phyloP scores from a whole-genome alignment of 2,113 vertebrate species.

The Alexandromys fortis region DNA sequence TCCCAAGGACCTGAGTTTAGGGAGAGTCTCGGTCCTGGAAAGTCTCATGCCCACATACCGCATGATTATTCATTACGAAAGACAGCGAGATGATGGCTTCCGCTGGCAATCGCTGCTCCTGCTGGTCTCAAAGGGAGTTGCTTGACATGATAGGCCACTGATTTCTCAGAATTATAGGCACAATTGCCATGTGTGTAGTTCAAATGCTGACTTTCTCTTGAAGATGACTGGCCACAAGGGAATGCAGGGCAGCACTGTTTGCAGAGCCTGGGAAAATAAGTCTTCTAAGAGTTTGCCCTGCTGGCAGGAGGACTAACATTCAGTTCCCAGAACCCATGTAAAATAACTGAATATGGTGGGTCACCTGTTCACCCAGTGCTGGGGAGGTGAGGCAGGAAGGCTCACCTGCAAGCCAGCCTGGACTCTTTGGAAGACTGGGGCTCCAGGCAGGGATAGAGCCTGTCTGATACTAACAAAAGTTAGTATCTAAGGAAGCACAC shows the following conservation, averaged over 20 bases:
- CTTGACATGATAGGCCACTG: not conserved
- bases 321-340: no score
- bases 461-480: not conserved
- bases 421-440: not conserved
- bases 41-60: not conserved
- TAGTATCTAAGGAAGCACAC: not conserved
- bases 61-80: not conserved
- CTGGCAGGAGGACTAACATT: no score
- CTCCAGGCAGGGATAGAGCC: not conserved
- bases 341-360: not conserved
- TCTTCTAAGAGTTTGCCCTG: not conserved
- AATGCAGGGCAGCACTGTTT: not conserved
- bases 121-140: constrained; percentile 10
- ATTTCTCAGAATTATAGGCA: not conserved
- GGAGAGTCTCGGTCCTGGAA: not conserved
- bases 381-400: not conserved
- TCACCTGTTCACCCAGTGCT: not conserved
- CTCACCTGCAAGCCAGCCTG: not conserved
- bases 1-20: accelerated
- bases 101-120: not conserved
- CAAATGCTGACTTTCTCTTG: not conserved
- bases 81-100: constrained; percentile 14
- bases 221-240: not conserved
- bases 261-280: not conserved
- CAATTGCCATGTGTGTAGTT: not conserved